A percentile compares a stretch with the other conserved stretches of the same genome.
These are phyloP conservation scores for Phalacrocorax pelagicus DNA, from an alignment of 2,113 vertebrate species.

Conservation along the genomic window DNA sequence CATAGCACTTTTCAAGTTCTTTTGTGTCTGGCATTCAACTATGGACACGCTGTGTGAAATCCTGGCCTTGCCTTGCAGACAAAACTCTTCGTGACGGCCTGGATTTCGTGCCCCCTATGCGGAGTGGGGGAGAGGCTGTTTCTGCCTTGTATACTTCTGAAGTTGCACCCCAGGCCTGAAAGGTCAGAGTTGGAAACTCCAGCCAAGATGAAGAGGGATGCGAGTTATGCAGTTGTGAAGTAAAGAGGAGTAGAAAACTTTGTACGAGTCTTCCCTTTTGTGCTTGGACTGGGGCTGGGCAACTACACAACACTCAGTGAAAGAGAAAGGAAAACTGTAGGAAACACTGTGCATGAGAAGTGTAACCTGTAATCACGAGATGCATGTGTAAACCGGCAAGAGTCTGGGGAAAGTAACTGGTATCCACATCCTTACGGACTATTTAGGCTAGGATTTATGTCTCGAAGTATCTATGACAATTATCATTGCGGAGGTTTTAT, in stretches of 20 bases:
- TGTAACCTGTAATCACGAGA: background rate
- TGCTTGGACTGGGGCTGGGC: background rate
- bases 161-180: background rate
- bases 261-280: background rate
- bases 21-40: slow-evolving; percentile 43
- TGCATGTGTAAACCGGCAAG: background rate
- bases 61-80: background rate
- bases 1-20: background rate
- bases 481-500: background rate
- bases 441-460: background rate
- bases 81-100: background rate
- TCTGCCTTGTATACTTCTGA: background rate
- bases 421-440: background rate
- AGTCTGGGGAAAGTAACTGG: background rate
- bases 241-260: background rate
- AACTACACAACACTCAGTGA: background rate
- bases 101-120: background rate
- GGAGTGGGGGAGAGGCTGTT: background rate
- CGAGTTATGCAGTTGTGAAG: background rate
- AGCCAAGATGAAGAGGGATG: background rate
- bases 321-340: background rate
- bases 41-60: background rate
- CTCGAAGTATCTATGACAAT: background rate
- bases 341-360: background rate
- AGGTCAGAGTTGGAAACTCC: rapidly evolving